A percentile compares a stretch with the other conserved stretches of the same genome.
Conservation (phyloP, 2,888 invertebrate genomes). For the Drosophila flavopinicola region DNA sequence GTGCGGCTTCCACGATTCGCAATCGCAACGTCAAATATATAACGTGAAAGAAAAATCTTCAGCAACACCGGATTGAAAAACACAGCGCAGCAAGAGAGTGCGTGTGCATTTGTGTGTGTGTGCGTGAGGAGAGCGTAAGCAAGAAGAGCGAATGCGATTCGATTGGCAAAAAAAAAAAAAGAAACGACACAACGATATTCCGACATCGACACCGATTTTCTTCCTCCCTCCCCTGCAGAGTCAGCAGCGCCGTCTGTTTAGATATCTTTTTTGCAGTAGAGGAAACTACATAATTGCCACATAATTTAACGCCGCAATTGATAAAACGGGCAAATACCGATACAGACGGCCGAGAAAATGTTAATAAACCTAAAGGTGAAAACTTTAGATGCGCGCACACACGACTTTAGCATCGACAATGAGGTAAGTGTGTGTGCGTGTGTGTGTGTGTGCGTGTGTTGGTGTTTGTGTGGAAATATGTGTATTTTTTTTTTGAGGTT, state of each 20-base stretch:
- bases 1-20: conserved; percentile 7
- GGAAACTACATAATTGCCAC: conserved; percentile 15
- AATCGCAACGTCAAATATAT: conserved; percentile 3
- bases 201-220: conserved; percentile 47
- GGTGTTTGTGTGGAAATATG: conserved; percentile 14
- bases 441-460: conserved; percentile 8
- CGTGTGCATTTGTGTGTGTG: conserved; percentile 1
- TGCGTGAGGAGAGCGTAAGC: background rate
- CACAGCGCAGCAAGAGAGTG: conserved; percentile 11
- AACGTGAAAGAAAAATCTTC: background rate
- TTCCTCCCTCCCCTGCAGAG: conserved; percentile 16
- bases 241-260: conserved; percentile 33
- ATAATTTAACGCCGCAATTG: conserved; percentile 33
- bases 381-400: conserved; percentile 94
- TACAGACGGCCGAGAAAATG: conserved; percentile 72
- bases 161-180: conserved; percentile 43
- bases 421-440: conserved; percentile 88
- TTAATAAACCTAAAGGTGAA: conserved; percentile 93
- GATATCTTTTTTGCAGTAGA: conserved; percentile 27
- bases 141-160: conserved; percentile 35
- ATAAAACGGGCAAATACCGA: conserved; percentile 13
- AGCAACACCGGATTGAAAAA: conserved; percentile 29
- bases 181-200: conserved; percentile 45
- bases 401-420: conserved; percentile 91
- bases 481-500: conserved; percentile 45